Evolutionary conservation across 2,113 vertebrate genomes (phyloP), one percentile per base, ranked within the genome.

Genomic region (Maccullochella peelii): DNA sequence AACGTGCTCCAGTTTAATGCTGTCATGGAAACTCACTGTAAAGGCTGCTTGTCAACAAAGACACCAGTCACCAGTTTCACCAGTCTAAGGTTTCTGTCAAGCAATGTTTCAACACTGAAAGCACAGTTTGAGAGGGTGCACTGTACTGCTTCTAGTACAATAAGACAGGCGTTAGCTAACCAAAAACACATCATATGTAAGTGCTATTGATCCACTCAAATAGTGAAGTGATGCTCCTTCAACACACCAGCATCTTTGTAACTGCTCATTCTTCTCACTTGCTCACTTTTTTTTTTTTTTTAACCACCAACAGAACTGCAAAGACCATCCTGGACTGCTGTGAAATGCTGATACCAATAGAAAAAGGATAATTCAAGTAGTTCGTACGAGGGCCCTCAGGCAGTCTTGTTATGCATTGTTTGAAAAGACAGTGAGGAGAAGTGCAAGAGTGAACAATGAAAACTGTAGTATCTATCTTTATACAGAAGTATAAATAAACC

Each of bases 341-440:
- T 83, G 40, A 71, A 83, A 80, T 73, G 49, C 73, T 87, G 78
- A 88, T 77, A 76, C 73, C 42, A 33, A 20, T 7, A 57, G 3
- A 88, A 88, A 63, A 65, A 54, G 30, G 50, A 83, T 9, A 67
- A 78, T 74, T 71, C 38, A 59, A 67, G 74, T 54, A 69, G 71
- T 77, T 77, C 69, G 44, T 11, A 12, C 1, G 2, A 5, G 15
- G 49, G 49, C 59, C 55, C 70, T 8, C 36, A 44, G 70, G 65
- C 66, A 44, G 36, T 47, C 69, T 85, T 86, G 79, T 77, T 69
- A 25, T 50, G 55, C 38, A 42, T 42, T 62, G 30, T 79, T 79
- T 65, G 25, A 73, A 72, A 82, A 75, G 65, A 77, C 63, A 49
- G 47, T 67, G 38, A 77, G 40, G 57, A 66, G 33, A 54, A 70